These are phyloP conservation scores for Choloepus didactylus DNA, from an alignment of 2,797 vertebrate species.

Conservation along the genomic window DNA sequence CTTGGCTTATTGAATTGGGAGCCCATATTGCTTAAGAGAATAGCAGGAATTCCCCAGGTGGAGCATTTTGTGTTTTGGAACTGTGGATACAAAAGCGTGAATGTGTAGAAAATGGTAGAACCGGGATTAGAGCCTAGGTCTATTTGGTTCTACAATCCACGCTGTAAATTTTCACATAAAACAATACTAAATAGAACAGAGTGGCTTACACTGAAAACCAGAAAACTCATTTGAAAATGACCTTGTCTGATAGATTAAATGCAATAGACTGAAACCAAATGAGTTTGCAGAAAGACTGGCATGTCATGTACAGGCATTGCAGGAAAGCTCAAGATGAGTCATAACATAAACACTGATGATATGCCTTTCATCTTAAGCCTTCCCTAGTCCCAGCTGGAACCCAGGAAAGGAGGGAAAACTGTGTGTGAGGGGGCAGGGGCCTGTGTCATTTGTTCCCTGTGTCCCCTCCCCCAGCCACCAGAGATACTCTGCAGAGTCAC, in stretches of 20 bases:
- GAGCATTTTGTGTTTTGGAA: too few species aligned
- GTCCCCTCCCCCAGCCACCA: not conserved
- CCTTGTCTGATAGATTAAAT: not conserved
- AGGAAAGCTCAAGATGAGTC: constrained; percentile 31
- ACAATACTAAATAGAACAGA: not conserved
- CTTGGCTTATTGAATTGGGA: too few species aligned
- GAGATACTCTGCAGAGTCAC: not conserved
- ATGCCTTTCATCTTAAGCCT: not conserved
- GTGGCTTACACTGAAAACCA: not conserved
- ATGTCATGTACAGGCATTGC: not conserved
- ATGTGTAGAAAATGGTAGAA: too few species aligned
- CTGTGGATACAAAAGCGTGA: too few species aligned
- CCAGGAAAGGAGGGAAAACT: not conserved
- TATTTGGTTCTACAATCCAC: too few species aligned
- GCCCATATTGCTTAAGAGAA: too few species aligned
- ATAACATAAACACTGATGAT: not conserved
- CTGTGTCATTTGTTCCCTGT: not conserved
- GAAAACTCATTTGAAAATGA: not conserved
- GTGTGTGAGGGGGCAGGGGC: not conserved
- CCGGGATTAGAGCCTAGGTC: too few species aligned
- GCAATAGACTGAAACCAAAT: not conserved
- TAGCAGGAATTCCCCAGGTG: too few species aligned
- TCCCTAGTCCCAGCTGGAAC: not conserved
- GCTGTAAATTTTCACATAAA: too few species aligned
- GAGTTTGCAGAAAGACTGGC: not conserved